Conservation (phyloP, 2,888 invertebrate genomes). For the Lithosia quadra region DNA sequence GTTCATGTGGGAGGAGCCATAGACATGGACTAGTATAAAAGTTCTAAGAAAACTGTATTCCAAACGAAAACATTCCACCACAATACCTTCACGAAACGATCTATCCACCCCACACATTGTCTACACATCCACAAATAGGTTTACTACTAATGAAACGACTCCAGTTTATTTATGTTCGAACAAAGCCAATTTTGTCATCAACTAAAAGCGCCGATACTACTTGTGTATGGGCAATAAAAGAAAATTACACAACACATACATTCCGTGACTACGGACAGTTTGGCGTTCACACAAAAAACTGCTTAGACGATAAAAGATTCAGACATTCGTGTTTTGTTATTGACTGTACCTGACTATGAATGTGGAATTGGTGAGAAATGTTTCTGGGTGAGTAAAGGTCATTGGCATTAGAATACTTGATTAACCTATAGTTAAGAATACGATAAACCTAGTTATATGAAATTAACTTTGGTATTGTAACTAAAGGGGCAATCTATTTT, state of each 20-base stretch:
- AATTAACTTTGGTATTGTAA: not conserved
- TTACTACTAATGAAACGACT: constrained; percentile 53
- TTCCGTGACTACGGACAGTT: constrained; percentile 58
- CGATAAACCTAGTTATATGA: not conserved
- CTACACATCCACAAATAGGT: constrained; percentile 42
- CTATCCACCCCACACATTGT: constrained; percentile 33
- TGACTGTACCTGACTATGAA: constrained; percentile 28
- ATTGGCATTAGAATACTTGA: not conserved
- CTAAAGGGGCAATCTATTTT: not conserved
- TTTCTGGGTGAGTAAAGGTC: constrained; percentile 7
- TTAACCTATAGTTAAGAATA: not conserved
- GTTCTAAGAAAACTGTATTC: not conserved
- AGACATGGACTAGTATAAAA: not conserved
- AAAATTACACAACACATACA: constrained; percentile 57
- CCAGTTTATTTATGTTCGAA: constrained; percentile 53
- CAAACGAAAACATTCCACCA: not conserved
- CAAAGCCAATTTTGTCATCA: constrained; percentile 56
- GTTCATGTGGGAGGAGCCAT: no score
- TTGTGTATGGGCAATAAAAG: constrained; percentile 57
- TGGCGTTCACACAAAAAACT: constrained; percentile 46
- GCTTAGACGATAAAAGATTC: constrained; percentile 48
- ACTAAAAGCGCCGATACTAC: constrained; percentile 57
- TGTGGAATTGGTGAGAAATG: constrained; percentile 6
- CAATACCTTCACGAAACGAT: constrained; percentile 16
- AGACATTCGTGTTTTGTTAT: constrained; percentile 49